Evolutionary conservation across 92 coral and sea anemone species (phyloP), one percentile per base, ranked within the genome.

Genomic region (Umimayanthus kanabou): DNA sequence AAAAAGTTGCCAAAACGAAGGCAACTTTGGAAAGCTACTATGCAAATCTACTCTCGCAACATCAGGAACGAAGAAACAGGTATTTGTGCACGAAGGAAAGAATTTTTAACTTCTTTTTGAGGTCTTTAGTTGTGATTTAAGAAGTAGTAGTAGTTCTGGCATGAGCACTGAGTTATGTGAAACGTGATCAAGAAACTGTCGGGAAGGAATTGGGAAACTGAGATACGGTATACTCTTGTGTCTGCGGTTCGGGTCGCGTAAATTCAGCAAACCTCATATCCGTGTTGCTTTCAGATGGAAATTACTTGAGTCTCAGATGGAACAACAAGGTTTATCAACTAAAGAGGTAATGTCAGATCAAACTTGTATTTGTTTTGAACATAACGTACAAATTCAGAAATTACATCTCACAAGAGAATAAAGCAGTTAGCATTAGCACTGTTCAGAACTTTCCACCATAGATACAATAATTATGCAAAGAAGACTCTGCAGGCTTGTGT

Each of bases 1-100:
- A 97, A 80, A 97, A 97, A 86, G 99, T 96, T 84, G 99, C 98
- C 75, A 97, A 92, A 89, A 90, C 99, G 33, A 97, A 97, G 79
- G 98, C 98, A 9, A 95, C 97, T 69, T 91, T 97, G 82, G 98
- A 97, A 82, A 93, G 94, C 76, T 97, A 92, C 92, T 97, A 97
- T 88, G 92, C 97, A 5, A 95, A 96, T 84, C 79, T 97, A 76
- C 93, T 97, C 73, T 91, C 97, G 2, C 99, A 97, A 76, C 98
- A 97, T 84, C 92, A 95, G 67, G 99, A 97, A 71, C 92, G 99
- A 42, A 90, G 90, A 88, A 93, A 94, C 88, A 93, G 99, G 99
- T 97, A 85, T 40, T 66, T 80, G 64, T n/a, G 7, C 42, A 39
- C n/a, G 69, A 73, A 37, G 30, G 13, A 71, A 67, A 15, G 72